Conservation (phyloP, 2,113 vertebrate species). For the Oryctolagus cuniculus region mOryCun1.1 NC_091441.1:14325501-14326000, state of each 20-base stretch:
- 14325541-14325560: background rate
- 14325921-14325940: background rate
- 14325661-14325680: constrained; percentile 37
- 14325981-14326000: background rate
- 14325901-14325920: background rate
- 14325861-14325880: constrained; percentile 23
- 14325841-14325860: constrained; percentile 28
- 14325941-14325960: background rate
- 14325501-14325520: background rate
- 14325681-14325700: constrained; percentile 40
- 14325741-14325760: background rate
- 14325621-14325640: background rate
- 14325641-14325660: constrained; percentile 46
- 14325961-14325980: background rate
- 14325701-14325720: background rate
- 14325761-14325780: background rate
- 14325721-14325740: background rate
- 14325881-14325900: constrained; percentile 10
- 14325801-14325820: background rate
- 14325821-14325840: background rate
- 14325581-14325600: constrained; percentile 33
- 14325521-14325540: background rate
- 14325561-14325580: background rate
- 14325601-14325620: background rate
- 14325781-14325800: background rate